These are phyloP conservation scores for Andrena camellia DNA, from an alignment of 2,888 invertebrate genomes.

Conservation along the genomic window DNA sequence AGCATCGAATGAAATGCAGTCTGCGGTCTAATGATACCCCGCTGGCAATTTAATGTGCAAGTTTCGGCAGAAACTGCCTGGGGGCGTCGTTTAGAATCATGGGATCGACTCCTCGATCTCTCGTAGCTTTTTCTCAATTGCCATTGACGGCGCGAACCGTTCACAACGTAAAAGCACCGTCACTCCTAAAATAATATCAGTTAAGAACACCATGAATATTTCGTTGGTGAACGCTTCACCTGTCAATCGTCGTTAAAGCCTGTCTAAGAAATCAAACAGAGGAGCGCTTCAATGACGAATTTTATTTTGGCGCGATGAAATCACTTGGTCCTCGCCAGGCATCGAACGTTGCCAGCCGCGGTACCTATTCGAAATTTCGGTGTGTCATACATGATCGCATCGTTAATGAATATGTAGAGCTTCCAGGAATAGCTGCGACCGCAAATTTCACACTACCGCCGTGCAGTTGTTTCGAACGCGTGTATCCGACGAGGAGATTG, in stretches of 20 bases:
- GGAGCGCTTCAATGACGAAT: not conserved
- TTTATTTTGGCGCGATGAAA: conserved; percentile 41
- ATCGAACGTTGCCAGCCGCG: conserved; percentile 32
- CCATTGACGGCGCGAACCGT: conserved; percentile 6
- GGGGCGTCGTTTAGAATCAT: not conserved
- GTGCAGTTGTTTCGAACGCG: conserved; percentile 12
- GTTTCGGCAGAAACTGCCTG: conserved; percentile 2
- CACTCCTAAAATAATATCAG: conserved; percentile 8
- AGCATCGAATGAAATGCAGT: conserved; percentile 1
- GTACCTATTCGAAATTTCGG: conserved; percentile 21
- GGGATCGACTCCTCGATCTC: not conserved
- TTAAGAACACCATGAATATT: not conserved
- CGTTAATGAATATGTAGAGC: conserved; percentile 61
- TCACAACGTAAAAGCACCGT: not conserved
- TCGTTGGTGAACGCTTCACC: conserved; percentile 13
- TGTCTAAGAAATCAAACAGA: conserved; percentile 31
- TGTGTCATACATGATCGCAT: conserved; percentile 32
- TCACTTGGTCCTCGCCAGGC: conserved; percentile 33
- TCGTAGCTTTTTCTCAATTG: not conserved
- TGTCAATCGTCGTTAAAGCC: conserved; percentile 16
- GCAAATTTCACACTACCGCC: conserved; percentile 27
- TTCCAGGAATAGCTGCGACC: conserved; percentile 44
- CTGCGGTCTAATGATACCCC: not conserved
- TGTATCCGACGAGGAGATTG: not conserved
- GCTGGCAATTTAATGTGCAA: conserved; percentile 32